Evolutionary conservation across 2,888 invertebrate species (phyloP).

Genomic region (Blastobasis adustella): DNA sequence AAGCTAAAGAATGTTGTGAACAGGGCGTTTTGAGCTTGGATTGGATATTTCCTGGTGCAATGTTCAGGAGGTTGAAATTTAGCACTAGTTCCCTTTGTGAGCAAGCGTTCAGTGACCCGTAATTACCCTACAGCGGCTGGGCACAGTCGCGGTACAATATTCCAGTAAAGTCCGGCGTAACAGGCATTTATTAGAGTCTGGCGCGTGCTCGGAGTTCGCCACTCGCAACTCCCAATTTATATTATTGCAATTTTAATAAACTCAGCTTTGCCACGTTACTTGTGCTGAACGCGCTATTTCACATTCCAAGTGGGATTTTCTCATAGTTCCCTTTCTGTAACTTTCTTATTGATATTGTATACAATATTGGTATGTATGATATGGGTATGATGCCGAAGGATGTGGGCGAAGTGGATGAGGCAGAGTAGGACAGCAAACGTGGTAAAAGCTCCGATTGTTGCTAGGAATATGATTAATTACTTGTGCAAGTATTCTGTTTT

Average conservation of each 20-base stretch:
- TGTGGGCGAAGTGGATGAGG: too few species aligned
- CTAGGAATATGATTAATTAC: too few species aligned
- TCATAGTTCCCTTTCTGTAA: too few species aligned
- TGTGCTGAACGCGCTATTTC: too few species aligned
- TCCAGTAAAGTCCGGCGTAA: constrained; percentile 71
- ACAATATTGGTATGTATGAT: too few species aligned
- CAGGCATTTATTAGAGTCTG: constrained; percentile 64
- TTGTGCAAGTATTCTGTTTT: too few species aligned
- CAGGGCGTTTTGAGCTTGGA: constrained; percentile 13
- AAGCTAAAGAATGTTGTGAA: not conserved
- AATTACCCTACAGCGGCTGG: constrained; percentile 57
- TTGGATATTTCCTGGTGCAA: constrained; percentile 30
- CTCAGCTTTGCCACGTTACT: not conserved
- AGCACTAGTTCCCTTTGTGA: constrained; percentile 53
- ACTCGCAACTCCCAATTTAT: not conserved
- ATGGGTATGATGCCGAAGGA: too few species aligned
- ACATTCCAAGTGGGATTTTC: too few species aligned
- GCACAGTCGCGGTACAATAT: constrained; percentile 63
- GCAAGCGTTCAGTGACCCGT: constrained; percentile 59
- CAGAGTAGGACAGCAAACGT: too few species aligned
- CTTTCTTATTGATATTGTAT: too few species aligned
- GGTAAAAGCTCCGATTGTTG: too few species aligned
- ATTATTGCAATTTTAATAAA: not conserved
- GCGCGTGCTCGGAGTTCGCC: constrained; percentile 13
- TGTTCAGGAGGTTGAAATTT: constrained; percentile 39